Evolutionary conservation across 2,797 vertebrate genomes (phyloP), one percentile per base, ranked within the genome.

Genomic region (Triplophysa yarkandensis): DNA sequence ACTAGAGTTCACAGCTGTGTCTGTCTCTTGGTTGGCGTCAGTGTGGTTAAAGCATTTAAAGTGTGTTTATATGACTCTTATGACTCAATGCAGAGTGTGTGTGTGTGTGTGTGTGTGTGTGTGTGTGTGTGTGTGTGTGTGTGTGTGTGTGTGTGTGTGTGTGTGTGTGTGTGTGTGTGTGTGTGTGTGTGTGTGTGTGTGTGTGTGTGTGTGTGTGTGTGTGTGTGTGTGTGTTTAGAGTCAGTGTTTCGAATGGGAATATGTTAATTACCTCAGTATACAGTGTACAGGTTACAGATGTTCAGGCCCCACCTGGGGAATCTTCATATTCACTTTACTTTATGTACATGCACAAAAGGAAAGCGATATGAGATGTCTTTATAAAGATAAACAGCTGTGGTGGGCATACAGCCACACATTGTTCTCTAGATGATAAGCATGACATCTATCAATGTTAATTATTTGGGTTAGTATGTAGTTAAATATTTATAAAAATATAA

Each of bases 261-360:
- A 63, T 80, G 58, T 41, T 79, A 75, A 82, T 82, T 77, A 80
- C 48, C 55, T 52, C 34, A 66, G 77, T 68, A 70, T 64, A 68
- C 67, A 74, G 52, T 55, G 41, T 32, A 32, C 66, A 68, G 71
- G 74, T 74, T 77, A 74, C 80, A 82, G 77, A 78, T 82, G 80
- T 80, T 82, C 67, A 43, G 21, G 21, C 74, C 74, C 77, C 80
- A 79, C 48, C 67, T 79, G 80, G 77, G 77, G 36, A 75, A 57
- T 27, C 50, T 74, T 71, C 69, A 65, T 19, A 21, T 68, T 32
- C 48, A 55, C 32, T 68, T 68, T 48, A 17, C 61, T 66, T 60
- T 65, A 19, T 73, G 54, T 43, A 55, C 48, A 62, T 50, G 58
- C 44, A 19, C 69, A 73, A 55, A 74, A 65, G 50, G 34, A 3